These are phyloP conservation scores for Spatulosminthurus flaviceps DNA, from an alignment of 2,888 invertebrate species.

Conservation along the genomic window DNA sequence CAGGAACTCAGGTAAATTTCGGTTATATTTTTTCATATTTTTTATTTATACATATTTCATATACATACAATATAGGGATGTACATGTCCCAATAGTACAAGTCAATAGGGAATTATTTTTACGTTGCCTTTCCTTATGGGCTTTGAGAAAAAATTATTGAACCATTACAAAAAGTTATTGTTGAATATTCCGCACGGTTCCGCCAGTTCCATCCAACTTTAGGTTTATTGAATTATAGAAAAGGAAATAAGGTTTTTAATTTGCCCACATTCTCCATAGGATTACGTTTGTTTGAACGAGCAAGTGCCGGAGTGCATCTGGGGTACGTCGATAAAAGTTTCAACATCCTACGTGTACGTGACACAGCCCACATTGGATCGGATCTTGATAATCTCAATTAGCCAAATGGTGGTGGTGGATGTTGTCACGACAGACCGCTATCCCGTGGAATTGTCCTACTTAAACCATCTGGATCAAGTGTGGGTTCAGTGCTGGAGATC, in stretches of 20 bases:
- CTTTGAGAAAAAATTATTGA: no score
- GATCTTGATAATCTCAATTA: constrained; percentile 76
- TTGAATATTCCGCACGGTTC: no score
- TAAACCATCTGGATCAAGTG: constrained; percentile 77
- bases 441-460: constrained; percentile 77
- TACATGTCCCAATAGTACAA: no score
- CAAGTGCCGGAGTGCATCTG: constrained; percentile 75
- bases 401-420: constrained; percentile 77
- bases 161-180: neutral
- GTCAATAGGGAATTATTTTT: neutral
- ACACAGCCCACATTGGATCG: constrained; percentile 77
- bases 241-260: neutral
- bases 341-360: constrained; percentile 77
- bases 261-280: constrained; percentile 66
- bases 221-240: no score
- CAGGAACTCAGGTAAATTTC: constrained; percentile 72
- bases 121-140: neutral
- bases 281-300: constrained; percentile 75
- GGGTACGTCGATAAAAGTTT: constrained; percentile 78
- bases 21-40: neutral
- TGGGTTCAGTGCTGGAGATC: constrained; percentile 76
- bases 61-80: no score
- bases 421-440: constrained; percentile 77
- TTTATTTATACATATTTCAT: neutral
- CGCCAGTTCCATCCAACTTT: no score